Evolutionary conservation across 2,113 vertebrate genomes (phyloP).

Genomic region (Salminus brasiliensis): DNA sequence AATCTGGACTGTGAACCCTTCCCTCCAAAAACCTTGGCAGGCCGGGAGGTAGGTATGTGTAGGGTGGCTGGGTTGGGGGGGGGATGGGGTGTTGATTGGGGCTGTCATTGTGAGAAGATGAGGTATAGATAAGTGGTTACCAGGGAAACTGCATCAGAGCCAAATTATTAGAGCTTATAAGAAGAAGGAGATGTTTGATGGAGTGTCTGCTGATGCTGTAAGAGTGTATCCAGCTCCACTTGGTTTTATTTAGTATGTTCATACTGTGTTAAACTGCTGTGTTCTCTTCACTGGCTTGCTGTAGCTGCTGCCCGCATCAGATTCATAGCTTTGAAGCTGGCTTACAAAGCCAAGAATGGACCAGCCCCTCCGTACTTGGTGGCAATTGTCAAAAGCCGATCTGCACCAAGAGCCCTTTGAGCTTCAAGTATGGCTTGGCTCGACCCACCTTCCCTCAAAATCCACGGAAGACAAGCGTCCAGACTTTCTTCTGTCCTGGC

Average conservation of each 20-base stretch:
- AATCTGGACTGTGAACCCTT: constrained; percentile 31
- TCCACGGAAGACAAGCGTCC: too few species aligned
- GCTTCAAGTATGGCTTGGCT: too few species aligned
- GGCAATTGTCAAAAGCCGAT: too few species aligned
- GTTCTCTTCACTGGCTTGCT: too few species aligned
- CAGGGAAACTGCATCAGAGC: constrained; percentile 40
- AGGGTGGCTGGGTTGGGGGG: constrained; percentile 9
- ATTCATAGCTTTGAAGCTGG: too few species aligned
- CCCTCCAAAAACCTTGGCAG: constrained; percentile 15
- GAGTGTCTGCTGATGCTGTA: not conserved
- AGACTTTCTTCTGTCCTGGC: too few species aligned
- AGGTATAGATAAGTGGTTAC: constrained; percentile 47
- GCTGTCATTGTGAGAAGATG: constrained; percentile 36
- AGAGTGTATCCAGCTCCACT: not conserved
- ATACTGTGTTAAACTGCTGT: not conserved
- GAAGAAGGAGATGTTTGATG: not conserved
- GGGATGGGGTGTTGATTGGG: not conserved
- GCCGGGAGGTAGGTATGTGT: constrained; percentile 28
- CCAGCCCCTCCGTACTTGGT: too few species aligned
- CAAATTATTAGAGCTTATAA: constrained; percentile 4
- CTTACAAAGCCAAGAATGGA: too few species aligned
- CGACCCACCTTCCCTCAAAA: too few species aligned
- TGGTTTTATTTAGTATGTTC: not conserved
- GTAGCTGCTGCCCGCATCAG: too few species aligned
- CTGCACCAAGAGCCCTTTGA: too few species aligned